A percentile compares a stretch with the other conserved stretches of the same genome.
Conservation (phyloP, 2,888 invertebrate species). For the Synergus itoensis region DNA sequence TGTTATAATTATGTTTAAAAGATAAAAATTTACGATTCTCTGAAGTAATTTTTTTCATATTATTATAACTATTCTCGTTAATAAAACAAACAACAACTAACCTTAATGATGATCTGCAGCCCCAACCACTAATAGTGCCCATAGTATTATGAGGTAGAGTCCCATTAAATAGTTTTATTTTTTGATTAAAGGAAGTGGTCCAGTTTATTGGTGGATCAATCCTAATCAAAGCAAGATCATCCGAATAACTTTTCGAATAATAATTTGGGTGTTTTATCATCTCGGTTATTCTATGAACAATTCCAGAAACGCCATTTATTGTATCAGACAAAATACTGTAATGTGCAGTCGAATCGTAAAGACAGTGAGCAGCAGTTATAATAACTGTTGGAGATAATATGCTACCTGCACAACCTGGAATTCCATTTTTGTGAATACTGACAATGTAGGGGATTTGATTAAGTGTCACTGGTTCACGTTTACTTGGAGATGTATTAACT, state of each 20-base stretch:
- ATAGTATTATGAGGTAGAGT: too few relatives aligned
- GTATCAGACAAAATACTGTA: background rate
- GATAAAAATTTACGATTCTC: too few relatives aligned
- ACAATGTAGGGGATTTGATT: background rate
- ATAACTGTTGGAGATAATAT: background rate
- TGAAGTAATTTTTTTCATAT: too few relatives aligned
- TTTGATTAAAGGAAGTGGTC: background rate
- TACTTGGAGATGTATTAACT: too few relatives aligned
- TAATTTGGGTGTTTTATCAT: background rate
- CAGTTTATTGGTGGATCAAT: background rate
- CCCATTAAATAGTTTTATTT: background rate
- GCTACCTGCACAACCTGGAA: background rate
- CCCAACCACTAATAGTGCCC: background rate
- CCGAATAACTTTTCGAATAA: background rate
- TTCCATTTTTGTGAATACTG: background rate
- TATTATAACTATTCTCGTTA: too few relatives aligned
- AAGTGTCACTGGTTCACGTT: too few relatives aligned
- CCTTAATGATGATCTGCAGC: too few relatives aligned
- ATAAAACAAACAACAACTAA: too few relatives aligned
- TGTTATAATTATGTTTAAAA: too few relatives aligned
- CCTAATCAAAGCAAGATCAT: background rate
- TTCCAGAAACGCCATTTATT: background rate
- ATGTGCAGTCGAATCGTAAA: background rate
- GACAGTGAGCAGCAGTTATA: background rate
- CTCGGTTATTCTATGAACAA: background rate